A percentile compares a stretch with the other conserved stretches of the same genome.
phyloP scores from a whole-genome alignment of 2,888 invertebrate species.

The Fissipunctia ypsillon region DNA sequence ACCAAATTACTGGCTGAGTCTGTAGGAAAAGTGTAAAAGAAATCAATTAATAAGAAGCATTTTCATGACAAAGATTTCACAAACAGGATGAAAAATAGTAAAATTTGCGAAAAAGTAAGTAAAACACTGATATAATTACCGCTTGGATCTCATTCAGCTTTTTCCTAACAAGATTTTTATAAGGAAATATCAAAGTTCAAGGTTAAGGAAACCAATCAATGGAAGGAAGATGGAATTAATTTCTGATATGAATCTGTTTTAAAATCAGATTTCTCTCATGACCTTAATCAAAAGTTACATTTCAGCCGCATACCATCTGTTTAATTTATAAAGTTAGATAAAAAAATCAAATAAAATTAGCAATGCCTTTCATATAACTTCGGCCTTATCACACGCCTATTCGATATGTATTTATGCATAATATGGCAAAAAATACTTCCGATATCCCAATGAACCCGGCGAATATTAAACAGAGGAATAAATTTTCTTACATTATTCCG shows the following conservation, averaged over 20 bases:
- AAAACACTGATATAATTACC: slow-evolving; percentile 2
- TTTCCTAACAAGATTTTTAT: not conserved
- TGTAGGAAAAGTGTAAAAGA: slow-evolving; percentile 65
- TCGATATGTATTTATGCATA: slow-evolving; percentile 65
- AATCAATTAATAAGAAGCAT: not conserved
- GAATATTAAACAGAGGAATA: slow-evolving; percentile 68
- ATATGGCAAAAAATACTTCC: slow-evolving; percentile 62
- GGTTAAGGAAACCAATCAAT: not conserved
- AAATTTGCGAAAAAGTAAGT: not conserved
- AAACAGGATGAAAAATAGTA: not conserved
- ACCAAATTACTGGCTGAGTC: slow-evolving; percentile 95
- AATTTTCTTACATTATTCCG: slow-evolving; percentile 66
- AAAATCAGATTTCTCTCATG: not conserved
- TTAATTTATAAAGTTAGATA: not conserved
- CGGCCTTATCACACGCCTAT: slow-evolving; percentile 45
- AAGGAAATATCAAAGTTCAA: not conserved
- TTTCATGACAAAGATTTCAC: not conserved
- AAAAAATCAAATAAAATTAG: slow-evolving; percentile 38
- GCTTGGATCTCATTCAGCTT: slow-evolving; percentile 21
- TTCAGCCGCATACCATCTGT: not conserved
- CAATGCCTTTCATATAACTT: slow-evolving; percentile 38
- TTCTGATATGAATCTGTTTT: slow-evolving; percentile 8
- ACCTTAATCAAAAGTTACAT: slow-evolving; percentile 6
- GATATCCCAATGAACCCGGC: slow-evolving; percentile 62
- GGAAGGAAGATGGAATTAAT: not conserved